phyloP scores from a whole-genome alignment of 1,140 invertebrate genomes.

The Cotesia chilonis region DNA sequence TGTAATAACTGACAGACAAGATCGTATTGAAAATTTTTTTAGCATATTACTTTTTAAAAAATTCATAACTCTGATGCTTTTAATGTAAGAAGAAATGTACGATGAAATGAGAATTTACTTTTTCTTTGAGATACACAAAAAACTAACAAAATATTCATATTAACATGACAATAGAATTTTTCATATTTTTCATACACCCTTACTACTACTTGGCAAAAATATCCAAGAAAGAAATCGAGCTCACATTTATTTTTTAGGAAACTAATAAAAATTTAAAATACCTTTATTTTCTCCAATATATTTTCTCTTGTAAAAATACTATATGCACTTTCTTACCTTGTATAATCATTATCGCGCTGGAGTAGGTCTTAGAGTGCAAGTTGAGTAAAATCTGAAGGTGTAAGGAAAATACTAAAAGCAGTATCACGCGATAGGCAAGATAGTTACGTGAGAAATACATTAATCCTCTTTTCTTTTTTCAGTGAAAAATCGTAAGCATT shows the following conservation, averaged over 20 bases:
- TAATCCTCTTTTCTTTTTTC: constrained; percentile 44
- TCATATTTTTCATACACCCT: neutral
- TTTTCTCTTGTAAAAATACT: too few relatives aligned
- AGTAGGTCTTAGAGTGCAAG: constrained; percentile 1
- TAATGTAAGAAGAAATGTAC: too few relatives aligned
- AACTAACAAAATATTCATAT: neutral
- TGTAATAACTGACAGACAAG: too few relatives aligned
- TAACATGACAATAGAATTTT: constrained; percentile 21
- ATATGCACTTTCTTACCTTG: neutral
- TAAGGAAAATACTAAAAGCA: constrained; percentile 14
- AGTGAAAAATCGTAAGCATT: constrained; percentile 43
- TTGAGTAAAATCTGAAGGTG: constrained; percentile 1
- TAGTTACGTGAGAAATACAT: constrained; percentile 38
- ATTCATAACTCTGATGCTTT: too few relatives aligned
- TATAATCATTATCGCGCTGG: constrained; percentile 10
- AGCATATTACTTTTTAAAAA: too few relatives aligned
- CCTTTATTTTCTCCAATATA: too few relatives aligned
- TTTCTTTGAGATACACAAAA: neutral
- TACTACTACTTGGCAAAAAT: neutral
- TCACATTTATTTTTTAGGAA: neutral
- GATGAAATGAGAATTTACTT: too few relatives aligned
- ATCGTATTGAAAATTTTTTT: too few relatives aligned
- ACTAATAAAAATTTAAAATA: too few relatives aligned
- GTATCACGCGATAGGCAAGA: constrained; percentile 16
- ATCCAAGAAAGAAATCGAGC: too few relatives aligned